phyloP scores from a whole-genome alignment of 2,797 vertebrate species.

The Gila robusta region DNA sequence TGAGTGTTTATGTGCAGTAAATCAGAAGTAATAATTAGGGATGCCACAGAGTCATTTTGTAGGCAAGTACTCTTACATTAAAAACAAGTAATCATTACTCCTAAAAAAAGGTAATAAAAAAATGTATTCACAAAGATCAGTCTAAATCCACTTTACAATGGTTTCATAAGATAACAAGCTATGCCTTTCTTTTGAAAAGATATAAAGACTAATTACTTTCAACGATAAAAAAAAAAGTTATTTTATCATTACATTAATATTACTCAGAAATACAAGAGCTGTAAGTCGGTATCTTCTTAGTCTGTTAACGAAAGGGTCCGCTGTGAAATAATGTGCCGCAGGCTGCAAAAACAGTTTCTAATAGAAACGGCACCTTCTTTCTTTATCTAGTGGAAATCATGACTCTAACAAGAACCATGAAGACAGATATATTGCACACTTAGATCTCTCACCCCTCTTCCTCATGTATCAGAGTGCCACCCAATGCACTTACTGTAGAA shows the following conservation, averaged over 20 bases:
- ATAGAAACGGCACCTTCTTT: not conserved
- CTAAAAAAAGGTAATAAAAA: no score
- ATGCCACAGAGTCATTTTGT: constrained; percentile 15
- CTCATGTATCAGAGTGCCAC: not conserved
- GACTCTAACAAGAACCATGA: not conserved
- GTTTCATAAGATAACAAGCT: not conserved
- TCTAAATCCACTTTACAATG: not conserved
- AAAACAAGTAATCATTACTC: not conserved
- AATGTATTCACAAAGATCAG: not conserved
- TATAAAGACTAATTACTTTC: not conserved
- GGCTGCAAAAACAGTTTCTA: not conserved
- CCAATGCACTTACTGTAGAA: not conserved
- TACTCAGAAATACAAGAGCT: not conserved
- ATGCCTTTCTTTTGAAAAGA: not conserved
- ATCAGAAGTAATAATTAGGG: not conserved
- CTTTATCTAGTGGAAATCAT: not conserved
- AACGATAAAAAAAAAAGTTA: no score
- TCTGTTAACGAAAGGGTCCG: not conserved
- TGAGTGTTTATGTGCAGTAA: constrained; percentile 4
- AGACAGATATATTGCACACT: not conserved
- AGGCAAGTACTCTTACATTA: not conserved
- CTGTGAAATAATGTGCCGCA: not conserved
- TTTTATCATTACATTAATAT: not conserved
- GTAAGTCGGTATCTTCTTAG: not conserved
- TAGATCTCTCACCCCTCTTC: not conserved